A percentile compares a stretch with the other conserved stretches of the same genome.
Conservation (phyloP, 2,113 vertebrate species). For the Clarias gariepinus region DNA sequence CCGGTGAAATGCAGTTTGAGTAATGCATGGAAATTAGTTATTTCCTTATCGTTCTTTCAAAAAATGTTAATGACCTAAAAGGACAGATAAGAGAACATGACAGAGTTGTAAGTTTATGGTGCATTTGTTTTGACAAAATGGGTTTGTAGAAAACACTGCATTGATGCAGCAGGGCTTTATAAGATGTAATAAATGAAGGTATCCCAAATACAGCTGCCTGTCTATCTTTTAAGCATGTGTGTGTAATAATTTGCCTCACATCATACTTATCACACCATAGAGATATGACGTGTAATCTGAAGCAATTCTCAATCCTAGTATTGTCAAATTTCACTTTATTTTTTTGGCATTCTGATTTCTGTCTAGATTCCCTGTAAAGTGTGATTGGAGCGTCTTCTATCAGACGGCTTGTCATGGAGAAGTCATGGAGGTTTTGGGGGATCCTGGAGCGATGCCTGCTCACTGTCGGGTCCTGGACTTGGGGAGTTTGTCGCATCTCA, state of each 20-base stretch:
- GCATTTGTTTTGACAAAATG: background rate
- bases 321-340: background rate
- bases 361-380: constrained; percentile 36
- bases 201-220: background rate
- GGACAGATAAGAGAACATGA: background rate
- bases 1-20: background rate
- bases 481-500: constrained; percentile 93
- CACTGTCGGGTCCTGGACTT: constrained; percentile 89
- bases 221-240: background rate
- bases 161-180: background rate
- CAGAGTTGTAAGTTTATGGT: background rate
- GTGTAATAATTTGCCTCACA: background rate
- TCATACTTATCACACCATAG: background rate
- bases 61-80: background rate
- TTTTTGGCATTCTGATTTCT: background rate
- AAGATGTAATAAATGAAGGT: background rate
- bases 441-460: constrained; percentile 84
- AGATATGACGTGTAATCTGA: background rate
- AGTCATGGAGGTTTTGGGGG: constrained; percentile 93
- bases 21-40: background rate
- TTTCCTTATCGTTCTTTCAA: background rate
- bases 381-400: constrained; percentile 35
- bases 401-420: constrained; percentile 84
- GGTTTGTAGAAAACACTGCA: background rate
- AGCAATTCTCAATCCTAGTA: background rate